A percentile compares a stretch with the other conserved stretches of the same genome.
Conservation (phyloP, 1,140 invertebrate species). For the Scylla paramamosain region DNA sequence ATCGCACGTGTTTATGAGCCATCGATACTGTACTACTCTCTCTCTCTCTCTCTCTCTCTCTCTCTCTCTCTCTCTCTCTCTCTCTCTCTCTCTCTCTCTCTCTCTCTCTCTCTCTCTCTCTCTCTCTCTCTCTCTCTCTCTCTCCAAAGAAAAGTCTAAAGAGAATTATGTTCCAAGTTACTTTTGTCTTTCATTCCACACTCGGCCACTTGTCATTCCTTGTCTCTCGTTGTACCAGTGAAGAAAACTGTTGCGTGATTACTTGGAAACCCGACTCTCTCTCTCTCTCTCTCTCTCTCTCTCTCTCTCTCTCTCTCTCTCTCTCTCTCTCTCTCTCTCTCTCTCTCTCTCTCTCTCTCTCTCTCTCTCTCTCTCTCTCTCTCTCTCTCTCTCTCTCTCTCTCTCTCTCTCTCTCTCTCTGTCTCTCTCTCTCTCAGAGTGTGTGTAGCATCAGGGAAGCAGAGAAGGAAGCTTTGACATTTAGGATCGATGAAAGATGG, state of each 20-base stretch:
- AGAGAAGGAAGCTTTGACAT: too few relatives aligned
- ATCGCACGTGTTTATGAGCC: neutral
- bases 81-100: neutral
- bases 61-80: constrained; percentile 1
- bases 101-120: neutral
- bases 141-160: neutral
- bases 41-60: neutral
- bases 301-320: too few relatives aligned
- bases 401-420: neutral
- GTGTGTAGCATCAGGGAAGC: too few relatives aligned
- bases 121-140: too few relatives aligned
- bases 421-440: neutral
- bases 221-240: too few relatives aligned
- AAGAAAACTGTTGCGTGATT: neutral
- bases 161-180: too few relatives aligned
- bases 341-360: neutral
- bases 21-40: neutral
- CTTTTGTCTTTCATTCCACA: neutral
- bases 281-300: neutral
- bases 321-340: neutral
- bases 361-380: neutral
- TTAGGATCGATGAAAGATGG: too few relatives aligned
- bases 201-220: neutral
- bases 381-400: neutral
- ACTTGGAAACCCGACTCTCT: neutral